These are phyloP conservation scores for Diaperis boleti DNA, from an alignment of 2,888 invertebrate genomes.

Conservation along the genomic window DNA sequence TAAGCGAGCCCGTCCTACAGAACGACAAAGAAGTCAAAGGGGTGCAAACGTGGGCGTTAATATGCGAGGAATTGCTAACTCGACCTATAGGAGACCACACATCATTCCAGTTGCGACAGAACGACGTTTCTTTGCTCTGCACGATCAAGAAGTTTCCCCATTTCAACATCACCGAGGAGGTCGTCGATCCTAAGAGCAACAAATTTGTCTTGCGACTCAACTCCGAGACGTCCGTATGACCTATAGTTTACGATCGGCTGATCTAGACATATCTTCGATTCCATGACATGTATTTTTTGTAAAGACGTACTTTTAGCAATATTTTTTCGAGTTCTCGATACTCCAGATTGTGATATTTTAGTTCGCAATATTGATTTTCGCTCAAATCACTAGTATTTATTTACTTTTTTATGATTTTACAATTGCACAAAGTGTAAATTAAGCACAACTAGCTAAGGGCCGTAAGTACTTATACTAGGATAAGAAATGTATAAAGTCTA, in stretches of 20 bases:
- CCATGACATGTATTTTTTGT: conserved; percentile 21
- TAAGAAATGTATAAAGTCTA: no score
- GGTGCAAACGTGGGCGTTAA: conserved; percentile 95
- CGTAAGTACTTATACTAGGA: no score
- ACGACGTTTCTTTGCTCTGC: conserved; percentile 92
- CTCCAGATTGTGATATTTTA: conserved; percentile 30
- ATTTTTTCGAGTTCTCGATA: conserved; percentile 1
- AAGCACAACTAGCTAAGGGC: conserved; percentile 8
- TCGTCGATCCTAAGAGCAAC: conserved; percentile 95
- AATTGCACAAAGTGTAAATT: conserved; percentile 33
- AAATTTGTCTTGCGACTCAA: conserved; percentile 94
- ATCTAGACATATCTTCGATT: conserved; percentile 53
- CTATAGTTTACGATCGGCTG: conserved; percentile 63
- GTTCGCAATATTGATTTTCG: conserved; percentile 10
- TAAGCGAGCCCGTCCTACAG: conserved; percentile 86
- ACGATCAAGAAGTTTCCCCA: conserved; percentile 89
- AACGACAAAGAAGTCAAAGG: conserved; percentile 85
- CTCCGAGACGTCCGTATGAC: conserved; percentile 97
- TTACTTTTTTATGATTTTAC: conserved; percentile 11
- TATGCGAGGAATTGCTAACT: conserved; percentile 92
- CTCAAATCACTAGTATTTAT: conserved; percentile 36
- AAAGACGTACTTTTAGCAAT: conserved; percentile 20
- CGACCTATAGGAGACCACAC: conserved; percentile 86
- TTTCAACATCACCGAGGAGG: conserved; percentile 95
- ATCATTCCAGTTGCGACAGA: conserved; percentile 92